These are phyloP conservation scores for Melanerpes aurifrons DNA, from an alignment of 2,113 vertebrate species.

Conservation along the genomic window DNA sequence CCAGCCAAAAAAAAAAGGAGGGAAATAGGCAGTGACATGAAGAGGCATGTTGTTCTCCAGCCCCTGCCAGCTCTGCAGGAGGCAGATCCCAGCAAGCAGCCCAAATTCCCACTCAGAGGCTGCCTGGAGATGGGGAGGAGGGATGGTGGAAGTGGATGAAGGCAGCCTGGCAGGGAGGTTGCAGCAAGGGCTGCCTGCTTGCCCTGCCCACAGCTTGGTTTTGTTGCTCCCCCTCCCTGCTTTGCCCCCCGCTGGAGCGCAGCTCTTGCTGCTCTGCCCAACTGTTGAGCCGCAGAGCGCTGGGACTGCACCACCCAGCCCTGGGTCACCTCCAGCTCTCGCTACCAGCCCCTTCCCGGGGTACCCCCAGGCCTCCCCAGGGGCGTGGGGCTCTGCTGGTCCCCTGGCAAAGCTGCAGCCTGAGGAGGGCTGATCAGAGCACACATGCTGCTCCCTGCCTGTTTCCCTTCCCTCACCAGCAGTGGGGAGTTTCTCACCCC, in stretches of 20 bases:
- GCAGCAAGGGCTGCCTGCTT: background rate
- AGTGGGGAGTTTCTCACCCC: background rate
- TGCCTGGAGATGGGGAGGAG: background rate
- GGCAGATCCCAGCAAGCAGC: background rate
- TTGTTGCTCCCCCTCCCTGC: background rate
- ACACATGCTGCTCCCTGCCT: rapidly evolving
- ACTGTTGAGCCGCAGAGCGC: background rate
- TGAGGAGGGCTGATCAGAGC: rapidly evolving
- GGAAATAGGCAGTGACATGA: conserved; percentile 13
- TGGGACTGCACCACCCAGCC: background rate
- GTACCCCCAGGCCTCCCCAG: background rate
- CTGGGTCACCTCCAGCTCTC: background rate
- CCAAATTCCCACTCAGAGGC: background rate
- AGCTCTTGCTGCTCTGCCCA: background rate
- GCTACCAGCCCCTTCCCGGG: too few relatives aligned
- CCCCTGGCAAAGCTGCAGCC: rapidly evolving
- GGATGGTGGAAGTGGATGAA: background rate
- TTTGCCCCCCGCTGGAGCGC: rapidly evolving
- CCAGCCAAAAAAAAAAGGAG: background rate
- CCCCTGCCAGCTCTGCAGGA: background rate
- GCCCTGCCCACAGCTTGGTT: background rate
- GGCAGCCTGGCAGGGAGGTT: background rate
- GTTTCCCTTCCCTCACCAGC: background rate
- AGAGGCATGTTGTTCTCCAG: conserved; percentile 27
- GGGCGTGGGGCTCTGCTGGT: rapidly evolving